These are phyloP conservation scores for Oikopleura dioica DNA, from an alignment of 23 tunicate genomes.

Conservation along the genomic window DNA sequence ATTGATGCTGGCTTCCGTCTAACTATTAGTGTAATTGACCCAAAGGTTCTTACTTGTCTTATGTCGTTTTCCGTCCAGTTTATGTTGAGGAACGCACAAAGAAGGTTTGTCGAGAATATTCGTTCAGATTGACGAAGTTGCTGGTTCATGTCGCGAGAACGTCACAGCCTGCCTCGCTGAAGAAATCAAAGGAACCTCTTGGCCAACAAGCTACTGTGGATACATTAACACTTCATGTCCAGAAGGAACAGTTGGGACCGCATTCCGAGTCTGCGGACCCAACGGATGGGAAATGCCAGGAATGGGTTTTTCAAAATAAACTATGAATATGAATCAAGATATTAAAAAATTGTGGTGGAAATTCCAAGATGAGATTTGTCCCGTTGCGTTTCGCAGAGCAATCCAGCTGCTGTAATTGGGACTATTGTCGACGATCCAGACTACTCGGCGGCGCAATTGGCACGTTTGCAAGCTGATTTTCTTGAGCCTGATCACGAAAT, in stretches of 20 bases:
- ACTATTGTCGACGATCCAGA: not conserved
- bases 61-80: no score
- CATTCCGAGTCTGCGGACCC: not conserved
- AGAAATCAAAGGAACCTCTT: not conserved
- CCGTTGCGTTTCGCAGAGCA: not conserved
- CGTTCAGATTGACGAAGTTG: no score
- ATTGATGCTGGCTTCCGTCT: no score
- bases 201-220: not conserved
- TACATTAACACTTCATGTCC: not conserved
- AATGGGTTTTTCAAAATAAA: not conserved
- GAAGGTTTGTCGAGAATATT: not conserved
- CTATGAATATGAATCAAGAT: not conserved
- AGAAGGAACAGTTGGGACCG: not conserved
- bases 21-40: no score
- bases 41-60: no score
- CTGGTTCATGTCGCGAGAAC: constrained; percentile 5
- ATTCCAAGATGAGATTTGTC: not conserved
- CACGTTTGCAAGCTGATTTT: not conserved
- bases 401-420: constrained; percentile 10
- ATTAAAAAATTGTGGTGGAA: no score
- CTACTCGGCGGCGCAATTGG: not conserved
- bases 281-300: constrained; percentile 7
- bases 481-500: not conserved
- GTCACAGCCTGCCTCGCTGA: not conserved
- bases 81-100: not conserved